Evolutionary conservation across 2,888 invertebrate species (phyloP).

Genomic region (Agrenia bidenticulata): DNA sequence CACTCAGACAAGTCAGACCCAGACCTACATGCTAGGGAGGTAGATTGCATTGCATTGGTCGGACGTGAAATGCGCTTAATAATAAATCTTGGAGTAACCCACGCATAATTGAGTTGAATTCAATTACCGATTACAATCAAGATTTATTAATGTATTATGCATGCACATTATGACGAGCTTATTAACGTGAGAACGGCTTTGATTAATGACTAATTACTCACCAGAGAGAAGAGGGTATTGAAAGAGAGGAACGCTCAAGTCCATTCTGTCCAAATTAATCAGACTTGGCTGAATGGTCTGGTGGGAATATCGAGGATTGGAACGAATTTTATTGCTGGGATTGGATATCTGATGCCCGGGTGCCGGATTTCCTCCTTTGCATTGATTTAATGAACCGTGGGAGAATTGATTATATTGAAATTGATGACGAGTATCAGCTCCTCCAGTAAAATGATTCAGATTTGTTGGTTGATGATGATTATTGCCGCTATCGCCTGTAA

Average conservation of each 20-base stretch:
- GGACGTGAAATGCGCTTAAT: no score
- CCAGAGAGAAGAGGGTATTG: conserved; percentile 44
- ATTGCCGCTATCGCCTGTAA: background rate
- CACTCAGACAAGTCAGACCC: no score
- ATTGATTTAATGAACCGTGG: conserved; percentile 10
- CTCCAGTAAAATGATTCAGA: background rate
- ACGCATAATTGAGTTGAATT: no score
- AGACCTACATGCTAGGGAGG: no score
- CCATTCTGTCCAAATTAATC: conserved; percentile 43
- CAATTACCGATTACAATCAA: no score
- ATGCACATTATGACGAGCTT: no score
- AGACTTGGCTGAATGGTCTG: conserved; percentile 29
- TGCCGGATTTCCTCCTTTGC: conserved; percentile 16
- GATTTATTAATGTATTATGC: no score
- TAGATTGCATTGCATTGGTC: no score
- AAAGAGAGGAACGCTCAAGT: conserved; percentile 39
- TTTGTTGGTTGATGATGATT: background rate
- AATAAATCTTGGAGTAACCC: conserved; percentile 4
- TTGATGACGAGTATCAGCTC: conserved; percentile 2
- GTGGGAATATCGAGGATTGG: background rate
- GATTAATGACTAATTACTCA: conserved; percentile 27
- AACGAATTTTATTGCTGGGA: conserved; percentile 1
- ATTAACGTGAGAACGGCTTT: background rate
- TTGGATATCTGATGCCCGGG: background rate
- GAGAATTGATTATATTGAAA: conserved; percentile 18